Conservation (phyloP, 2,888 invertebrate species). For the Iselma pallidipennis region DNA sequence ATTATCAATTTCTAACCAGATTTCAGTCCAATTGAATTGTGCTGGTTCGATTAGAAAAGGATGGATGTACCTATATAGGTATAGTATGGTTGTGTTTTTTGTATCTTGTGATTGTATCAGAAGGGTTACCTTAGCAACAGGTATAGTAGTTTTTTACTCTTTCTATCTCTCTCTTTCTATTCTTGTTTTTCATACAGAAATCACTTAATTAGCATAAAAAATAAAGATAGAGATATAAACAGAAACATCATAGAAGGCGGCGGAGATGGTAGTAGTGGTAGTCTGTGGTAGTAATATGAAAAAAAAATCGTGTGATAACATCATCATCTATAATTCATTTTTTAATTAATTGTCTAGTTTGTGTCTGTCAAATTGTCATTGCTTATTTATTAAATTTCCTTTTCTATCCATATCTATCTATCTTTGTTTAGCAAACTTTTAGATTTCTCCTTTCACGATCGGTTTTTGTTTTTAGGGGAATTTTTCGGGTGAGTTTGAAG, state of each 20-base stretch:
- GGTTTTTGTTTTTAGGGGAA: not conserved
- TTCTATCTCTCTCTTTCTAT: no score
- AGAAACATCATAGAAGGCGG: constrained; percentile 19
- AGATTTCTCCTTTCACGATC: no score
- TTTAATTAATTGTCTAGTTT: constrained; percentile 4
- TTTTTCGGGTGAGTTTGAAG: not conserved
- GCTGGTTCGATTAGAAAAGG: not conserved
- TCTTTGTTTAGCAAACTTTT: no score
- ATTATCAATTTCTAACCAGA: no score
- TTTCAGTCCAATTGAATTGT: no score
- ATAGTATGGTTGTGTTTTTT: no score
- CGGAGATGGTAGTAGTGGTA: constrained; percentile 4
- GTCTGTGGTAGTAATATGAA: no score
- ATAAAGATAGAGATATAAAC: constrained; percentile 23
- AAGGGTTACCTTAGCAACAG: not conserved
- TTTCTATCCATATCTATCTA: not conserved
- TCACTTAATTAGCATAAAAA: not conserved
- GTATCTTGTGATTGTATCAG: no score
- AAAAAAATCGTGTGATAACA: constrained; percentile 8
- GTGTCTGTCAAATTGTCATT: constrained; percentile 8
- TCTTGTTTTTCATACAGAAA: no score
- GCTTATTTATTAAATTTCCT: not conserved
- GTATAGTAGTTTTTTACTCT: no score
- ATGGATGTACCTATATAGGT: not conserved
- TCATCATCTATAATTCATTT: constrained; percentile 4